phyloP scores from a whole-genome alignment of 2,113 vertebrate genomes.

The Periophthalmodon schlosseri region DNA sequence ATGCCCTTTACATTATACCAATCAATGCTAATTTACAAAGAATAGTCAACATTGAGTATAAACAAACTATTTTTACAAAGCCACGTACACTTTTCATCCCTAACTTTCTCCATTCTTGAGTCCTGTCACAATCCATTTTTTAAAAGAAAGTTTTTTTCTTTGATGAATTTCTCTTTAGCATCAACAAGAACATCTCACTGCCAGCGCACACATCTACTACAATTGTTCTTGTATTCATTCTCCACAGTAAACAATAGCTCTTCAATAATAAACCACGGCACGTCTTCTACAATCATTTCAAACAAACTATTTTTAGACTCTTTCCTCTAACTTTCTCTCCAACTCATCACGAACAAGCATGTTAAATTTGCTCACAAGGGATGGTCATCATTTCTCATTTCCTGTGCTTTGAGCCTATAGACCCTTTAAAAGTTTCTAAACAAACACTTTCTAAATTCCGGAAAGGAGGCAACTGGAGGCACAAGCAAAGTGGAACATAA shows the following conservation, averaged over 20 bases:
- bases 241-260: slow-evolving; percentile 48
- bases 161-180: neutral
- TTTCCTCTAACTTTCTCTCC: slow-evolving; percentile 56
- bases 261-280: slow-evolving; percentile 65
- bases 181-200: neutral
- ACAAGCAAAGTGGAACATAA: too few relatives aligned
- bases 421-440: too few relatives aligned
- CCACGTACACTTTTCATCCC: neutral
- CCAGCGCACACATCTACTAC: slow-evolving; percentile 11
- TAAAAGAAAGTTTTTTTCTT: neutral
- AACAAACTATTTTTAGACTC: slow-evolving; percentile 63
- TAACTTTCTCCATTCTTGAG: neutral
- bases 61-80: neutral
- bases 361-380: slow-evolving; percentile 63
- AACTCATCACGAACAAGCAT: slow-evolving; percentile 67
- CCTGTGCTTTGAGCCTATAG: slow-evolving; percentile 58
- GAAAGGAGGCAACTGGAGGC: too few relatives aligned
- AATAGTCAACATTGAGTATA: neutral
- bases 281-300: slow-evolving; percentile 60
- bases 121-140: neutral
- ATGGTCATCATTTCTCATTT: slow-evolving; percentile 70
- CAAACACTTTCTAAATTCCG: too few relatives aligned
- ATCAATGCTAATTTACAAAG: neutral
- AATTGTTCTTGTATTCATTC: slow-evolving; percentile 22
- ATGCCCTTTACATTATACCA: neutral